Evolutionary conservation across 2,797 vertebrate species (phyloP), one percentile per base, ranked within the genome.

Genomic region (Melanotaenia boesemani): DNA sequence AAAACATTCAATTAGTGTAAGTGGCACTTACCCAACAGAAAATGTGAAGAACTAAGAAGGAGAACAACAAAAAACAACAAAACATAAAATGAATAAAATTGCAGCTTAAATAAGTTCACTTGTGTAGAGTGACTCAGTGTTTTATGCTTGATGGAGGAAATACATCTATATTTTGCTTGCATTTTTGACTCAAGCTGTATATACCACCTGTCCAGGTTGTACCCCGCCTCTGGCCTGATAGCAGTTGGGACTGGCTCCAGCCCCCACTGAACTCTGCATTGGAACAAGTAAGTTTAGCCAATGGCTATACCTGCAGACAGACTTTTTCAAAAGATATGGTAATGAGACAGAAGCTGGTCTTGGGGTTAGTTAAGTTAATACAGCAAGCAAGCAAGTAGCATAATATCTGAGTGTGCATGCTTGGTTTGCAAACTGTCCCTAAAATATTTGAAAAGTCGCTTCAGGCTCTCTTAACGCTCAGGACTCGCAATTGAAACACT

Each of bases 1-100:
- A 79, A 65, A 37, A 63, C 55, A 26, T 69, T 60, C 44, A 64
- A 36, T 77, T 75, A 70, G 16, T 66, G 20, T 22, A 63, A 66
- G 61, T 16, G 24, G 48, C 76, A 67, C 57, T 80, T 32, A n/a
- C 44, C 63, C 46, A 73, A 63, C 4, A 56, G 13, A 65, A 18
- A 62, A 13, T 26, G 46, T 4, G 36, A 37, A 37, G 8, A 37
- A 37, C 36, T 37, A 11, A 37, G 10, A 37, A 11, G 36, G 16
- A 16, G 5, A 36, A 18, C 22, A 46, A 11, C 1, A 28, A 62
- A 67, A 28, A 41, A 41, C 39, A 41, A 41, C 5, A 18, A 18
- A 16, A 44, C 5, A 44, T 44, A 5, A 18, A 44, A 44, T 44
- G 1, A 15, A 44, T 5, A 16, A 5, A 44, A 44, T 1, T 54